phyloP scores from a whole-genome alignment of 1,140 invertebrate genomes.

The Trinorchestia longiramus region DNA sequence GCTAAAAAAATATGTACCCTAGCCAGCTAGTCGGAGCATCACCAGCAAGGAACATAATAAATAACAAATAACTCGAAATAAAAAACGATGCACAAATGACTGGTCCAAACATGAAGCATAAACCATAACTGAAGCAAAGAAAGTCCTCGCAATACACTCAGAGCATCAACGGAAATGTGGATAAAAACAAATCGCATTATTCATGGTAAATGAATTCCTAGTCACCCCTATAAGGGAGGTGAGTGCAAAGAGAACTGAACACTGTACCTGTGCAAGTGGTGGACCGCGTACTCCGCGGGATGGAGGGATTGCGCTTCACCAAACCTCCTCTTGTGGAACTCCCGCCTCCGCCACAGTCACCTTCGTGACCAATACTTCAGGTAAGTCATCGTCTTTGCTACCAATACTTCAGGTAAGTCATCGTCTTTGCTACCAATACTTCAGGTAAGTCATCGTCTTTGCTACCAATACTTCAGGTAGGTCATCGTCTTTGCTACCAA shows the following conservation, averaged over 20 bases:
- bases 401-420: background rate
- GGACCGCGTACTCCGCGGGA: constrained; percentile 59
- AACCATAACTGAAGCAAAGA: background rate
- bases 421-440: background rate
- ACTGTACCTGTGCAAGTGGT: constrained; percentile 61
- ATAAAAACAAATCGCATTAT: no score
- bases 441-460: no score
- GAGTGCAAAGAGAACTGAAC: background rate
- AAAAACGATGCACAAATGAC: background rate
- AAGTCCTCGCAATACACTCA: background rate
- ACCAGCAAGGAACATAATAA: background rate
- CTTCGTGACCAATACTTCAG: constrained; percentile 49
- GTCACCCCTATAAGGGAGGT: no score
- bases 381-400: background rate
- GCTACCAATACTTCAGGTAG: no score
- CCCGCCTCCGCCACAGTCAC: constrained; percentile 60
- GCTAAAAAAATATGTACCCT: background rate
- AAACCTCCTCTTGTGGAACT: constrained; percentile 57
- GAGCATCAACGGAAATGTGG: no score
- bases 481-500: background rate
- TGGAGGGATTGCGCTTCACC: constrained; percentile 64
- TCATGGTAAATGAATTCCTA: no score
- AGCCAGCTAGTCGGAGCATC: background rate
- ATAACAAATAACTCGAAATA: background rate
- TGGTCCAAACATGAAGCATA: background rate